Conservation (phyloP, 2,797 vertebrate species). For the Hirundo rustica region DNA sequence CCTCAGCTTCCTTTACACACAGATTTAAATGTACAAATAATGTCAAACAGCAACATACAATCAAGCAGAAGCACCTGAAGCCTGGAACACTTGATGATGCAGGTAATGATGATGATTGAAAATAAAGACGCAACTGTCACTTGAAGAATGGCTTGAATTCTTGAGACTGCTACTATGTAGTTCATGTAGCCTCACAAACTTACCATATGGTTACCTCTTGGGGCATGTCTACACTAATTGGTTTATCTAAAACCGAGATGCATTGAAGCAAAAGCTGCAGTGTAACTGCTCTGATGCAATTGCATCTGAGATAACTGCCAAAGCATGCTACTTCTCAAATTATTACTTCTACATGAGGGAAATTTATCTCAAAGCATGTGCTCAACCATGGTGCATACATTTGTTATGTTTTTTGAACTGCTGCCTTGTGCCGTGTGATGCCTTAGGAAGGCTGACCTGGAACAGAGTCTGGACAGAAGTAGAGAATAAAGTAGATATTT, state of each 20-base stretch:
- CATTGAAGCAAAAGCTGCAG: constrained; percentile 49
- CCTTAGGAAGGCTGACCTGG: not conserved
- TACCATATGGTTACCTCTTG: constrained; percentile 60
- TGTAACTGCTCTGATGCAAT: constrained; percentile 52
- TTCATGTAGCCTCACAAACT: constrained; percentile 6
- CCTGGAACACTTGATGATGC: not conserved
- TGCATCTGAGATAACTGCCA: constrained; percentile 43
- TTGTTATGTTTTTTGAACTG: not conserved
- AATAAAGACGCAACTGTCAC: constrained; percentile 38
- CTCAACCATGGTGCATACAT: not conserved
- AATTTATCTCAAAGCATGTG: not conserved
- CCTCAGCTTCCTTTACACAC: not conserved
- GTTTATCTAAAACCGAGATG: constrained; percentile 29
- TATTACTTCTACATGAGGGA: constrained; percentile 49
- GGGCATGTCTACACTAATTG: constrained; percentile 40
- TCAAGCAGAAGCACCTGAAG: not conserved
- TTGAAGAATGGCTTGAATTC: constrained; percentile 4
- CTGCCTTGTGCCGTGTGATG: not conserved
- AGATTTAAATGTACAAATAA: not conserved
- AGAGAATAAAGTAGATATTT: not conserved
- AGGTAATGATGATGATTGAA: constrained; percentile 21
- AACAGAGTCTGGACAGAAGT: not conserved
- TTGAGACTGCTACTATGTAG: not conserved
- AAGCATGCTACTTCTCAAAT: constrained; percentile 31
- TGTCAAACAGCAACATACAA: not conserved